Evolutionary conservation across 2,888 invertebrate genomes (phyloP).

Genomic region (Elmis aenea): DNA sequence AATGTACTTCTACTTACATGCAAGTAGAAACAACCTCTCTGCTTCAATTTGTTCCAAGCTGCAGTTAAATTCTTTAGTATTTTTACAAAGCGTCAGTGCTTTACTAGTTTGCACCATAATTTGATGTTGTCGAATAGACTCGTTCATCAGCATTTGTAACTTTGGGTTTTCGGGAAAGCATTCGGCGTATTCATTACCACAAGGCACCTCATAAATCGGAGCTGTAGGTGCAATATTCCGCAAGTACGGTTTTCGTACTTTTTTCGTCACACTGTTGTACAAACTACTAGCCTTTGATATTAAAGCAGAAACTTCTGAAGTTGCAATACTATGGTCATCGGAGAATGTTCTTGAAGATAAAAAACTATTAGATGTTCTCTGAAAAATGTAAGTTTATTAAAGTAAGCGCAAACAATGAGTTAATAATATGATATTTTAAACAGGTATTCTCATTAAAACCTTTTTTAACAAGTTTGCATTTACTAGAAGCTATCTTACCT

Average conservation of each 20-base stretch:
- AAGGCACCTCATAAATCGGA: no score
- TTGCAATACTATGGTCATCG: no score
- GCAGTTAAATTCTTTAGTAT: slow-evolving; percentile 45
- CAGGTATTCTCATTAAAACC: no score
- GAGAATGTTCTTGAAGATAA: no score
- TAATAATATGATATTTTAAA: no score
- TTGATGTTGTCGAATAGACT: slow-evolving; percentile 25
- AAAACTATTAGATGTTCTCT: no score
- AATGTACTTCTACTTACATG: slow-evolving; percentile 27
- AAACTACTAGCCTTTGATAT: slow-evolving; percentile 20
- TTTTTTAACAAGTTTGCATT: no score
- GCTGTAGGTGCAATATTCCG: no score
- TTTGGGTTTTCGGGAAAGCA: slow-evolving; percentile 11
- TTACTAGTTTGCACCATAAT: slow-evolving; percentile 44
- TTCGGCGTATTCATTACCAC: no score
- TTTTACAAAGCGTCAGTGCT: slow-evolving; percentile 47
- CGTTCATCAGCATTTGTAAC: slow-evolving; percentile 14
- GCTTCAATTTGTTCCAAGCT: slow-evolving; percentile 52
- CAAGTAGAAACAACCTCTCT: slow-evolving; percentile 47
- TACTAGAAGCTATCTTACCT: no score
- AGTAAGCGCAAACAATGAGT: slow-evolving; percentile 1
- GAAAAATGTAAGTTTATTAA: no score
- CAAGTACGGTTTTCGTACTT: slow-evolving; percentile 5
- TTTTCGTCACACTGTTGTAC: slow-evolving; percentile 9
- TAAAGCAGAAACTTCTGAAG: slow-evolving; percentile 21